Evolutionary conservation across 2,797 vertebrate species (phyloP).

Genomic region (Acrossocheilus wenchowensis): DNA sequence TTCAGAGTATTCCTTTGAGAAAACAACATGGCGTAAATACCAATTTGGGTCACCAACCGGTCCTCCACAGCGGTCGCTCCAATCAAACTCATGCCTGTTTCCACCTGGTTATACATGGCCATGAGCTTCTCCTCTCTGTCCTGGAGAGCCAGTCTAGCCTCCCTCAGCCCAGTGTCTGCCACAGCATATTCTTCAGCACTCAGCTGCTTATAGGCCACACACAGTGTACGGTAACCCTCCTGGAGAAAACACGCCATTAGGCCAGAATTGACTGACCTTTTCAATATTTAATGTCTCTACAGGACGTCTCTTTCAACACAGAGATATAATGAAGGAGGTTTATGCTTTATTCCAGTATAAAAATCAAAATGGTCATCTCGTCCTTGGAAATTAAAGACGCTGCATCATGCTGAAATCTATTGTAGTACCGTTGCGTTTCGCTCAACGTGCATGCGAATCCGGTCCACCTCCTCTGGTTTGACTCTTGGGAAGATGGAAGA

Average conservation of each 20-base stretch:
- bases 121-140: conserved; percentile 93
- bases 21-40: not conserved
- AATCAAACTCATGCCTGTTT: conserved; percentile 92
- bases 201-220: conserved; percentile 92
- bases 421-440: conserved; percentile 86
- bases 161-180: conserved; percentile 82
- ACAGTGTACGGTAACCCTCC: conserved; percentile 95
- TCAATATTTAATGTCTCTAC: not conserved
- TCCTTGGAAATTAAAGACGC: not conserved
- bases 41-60: conserved; percentile 77
- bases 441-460: conserved; percentile 89
- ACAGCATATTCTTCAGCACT: conserved; percentile 81
- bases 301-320: not conserved
- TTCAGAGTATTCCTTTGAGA: not conserved
- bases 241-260: conserved; percentile 65
- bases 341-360: not conserved
- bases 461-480: conserved; percentile 85
- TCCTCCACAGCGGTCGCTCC: conserved; percentile 98
- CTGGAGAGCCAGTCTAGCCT: conserved; percentile 91
- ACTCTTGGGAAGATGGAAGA: conserved; percentile 94
- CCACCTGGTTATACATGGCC: conserved; percentile 90
- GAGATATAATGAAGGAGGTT: not conserved
- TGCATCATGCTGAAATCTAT: not conserved
- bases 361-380: not conserved
- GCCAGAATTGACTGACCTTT: conserved; percentile 39